Percentiles rank a stretch among this genome's conserved stretches.
Conservation (phyloP, 2,113 vertebrate species). For the Columbina picui region DNA sequence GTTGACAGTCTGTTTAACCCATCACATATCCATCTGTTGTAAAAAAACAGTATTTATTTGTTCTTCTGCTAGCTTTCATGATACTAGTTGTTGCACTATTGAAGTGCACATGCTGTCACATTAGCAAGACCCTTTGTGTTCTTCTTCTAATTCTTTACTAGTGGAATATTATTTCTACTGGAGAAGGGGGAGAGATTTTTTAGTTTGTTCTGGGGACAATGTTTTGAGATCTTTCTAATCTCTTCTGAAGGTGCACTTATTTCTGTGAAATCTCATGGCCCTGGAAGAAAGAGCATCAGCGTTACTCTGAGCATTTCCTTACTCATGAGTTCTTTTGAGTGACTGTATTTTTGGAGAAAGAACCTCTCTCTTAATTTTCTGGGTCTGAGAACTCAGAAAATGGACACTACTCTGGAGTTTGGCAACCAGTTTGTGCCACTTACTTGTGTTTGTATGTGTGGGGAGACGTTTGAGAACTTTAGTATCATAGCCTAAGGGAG, state of each 20-base stretch:
- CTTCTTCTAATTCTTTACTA: not conserved
- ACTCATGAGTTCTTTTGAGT: not conserved
- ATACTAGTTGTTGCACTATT: accelerated
- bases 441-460: not conserved
- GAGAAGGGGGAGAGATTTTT: not conserved
- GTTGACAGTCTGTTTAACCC: not conserved
- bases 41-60: not conserved
- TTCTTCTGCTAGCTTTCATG: not conserved
- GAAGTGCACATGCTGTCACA: not conserved
- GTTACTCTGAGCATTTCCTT: not conserved
- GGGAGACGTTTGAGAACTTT: not conserved
- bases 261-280: not conserved
- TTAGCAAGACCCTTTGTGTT: not conserved
- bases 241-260: not conserved
- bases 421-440: not conserved
- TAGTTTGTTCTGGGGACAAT: not conserved
- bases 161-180: not conserved
- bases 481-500: not conserved
- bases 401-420: not conserved
- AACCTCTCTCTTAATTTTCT: not conserved
- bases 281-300: not conserved
- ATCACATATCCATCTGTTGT: not conserved
- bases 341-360: not conserved
- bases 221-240: not conserved
- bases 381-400: not conserved